A percentile compares a stretch with the other conserved stretches of the same genome.
These are phyloP conservation scores for Liopterus haemorrhoidalis DNA, from an alignment of 2,888 invertebrate genomes.

Conservation along the genomic window DNA sequence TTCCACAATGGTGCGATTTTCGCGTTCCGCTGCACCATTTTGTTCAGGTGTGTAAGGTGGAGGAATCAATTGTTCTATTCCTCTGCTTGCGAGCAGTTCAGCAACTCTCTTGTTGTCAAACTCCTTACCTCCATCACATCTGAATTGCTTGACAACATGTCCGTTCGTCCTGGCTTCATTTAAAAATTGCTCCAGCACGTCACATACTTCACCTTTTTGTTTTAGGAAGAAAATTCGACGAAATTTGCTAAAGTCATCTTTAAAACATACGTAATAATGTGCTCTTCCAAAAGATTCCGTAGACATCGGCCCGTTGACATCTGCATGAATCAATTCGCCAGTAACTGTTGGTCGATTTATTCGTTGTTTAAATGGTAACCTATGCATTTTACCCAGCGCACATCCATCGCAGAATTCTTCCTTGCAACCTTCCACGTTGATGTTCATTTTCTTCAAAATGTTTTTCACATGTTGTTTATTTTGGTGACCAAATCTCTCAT, in stretches of 20 bases:
- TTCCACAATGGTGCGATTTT: constrained; percentile 25
- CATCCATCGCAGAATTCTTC: constrained; percentile 34
- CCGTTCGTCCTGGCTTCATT: constrained; percentile 24
- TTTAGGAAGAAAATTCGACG: constrained; percentile 23
- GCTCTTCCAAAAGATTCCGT: constrained; percentile 19
- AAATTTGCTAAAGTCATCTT: constrained; percentile 27
- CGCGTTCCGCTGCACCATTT: constrained; percentile 25
- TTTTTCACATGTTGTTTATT: no score
- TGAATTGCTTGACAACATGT: constrained; percentile 12
- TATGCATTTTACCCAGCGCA: constrained; percentile 24
- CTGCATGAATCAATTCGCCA: constrained; percentile 27
- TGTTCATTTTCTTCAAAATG: no score
- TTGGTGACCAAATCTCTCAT: no score
- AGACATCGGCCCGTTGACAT: constrained; percentile 30
- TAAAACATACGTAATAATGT: constrained; percentile 28
- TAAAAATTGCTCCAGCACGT: constrained; percentile 22
- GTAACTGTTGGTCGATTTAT: constrained; percentile 10
- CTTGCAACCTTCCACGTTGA: no score
- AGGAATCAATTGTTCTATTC: constrained; percentile 18
- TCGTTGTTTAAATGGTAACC: constrained; percentile 13
- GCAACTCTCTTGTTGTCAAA: constrained; percentile 14
- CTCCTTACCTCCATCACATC: constrained; percentile 17
- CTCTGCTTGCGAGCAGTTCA: constrained; percentile 12
- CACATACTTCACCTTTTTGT: constrained; percentile 26
- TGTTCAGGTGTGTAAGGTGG: constrained; percentile 26